Base-by-base conservation (phyloP, 2,888 invertebrate genomes). In the Lasioglossum oenotherae region DNA sequence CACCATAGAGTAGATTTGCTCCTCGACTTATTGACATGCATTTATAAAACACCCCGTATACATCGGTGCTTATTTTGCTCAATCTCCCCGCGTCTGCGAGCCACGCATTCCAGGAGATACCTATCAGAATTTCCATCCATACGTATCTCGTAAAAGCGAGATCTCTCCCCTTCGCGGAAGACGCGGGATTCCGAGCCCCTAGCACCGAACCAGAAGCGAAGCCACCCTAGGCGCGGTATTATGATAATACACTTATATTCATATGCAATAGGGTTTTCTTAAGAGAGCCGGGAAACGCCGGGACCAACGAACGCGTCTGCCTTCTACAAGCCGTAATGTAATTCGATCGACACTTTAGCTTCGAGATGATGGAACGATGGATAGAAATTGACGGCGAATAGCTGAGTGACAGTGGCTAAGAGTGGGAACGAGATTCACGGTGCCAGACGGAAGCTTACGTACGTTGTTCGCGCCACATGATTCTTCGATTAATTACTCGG, bases 191-290 rank as follows among this genome's bases (percentile, higher is more conserved):
- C 90, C 88, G 82, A 85, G 87, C 92, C 92, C 90, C 89, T 88
- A 64, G 88, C 87, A 90, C 64, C 82, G 85, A 91, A 88, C 87
- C 84, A 88, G 87, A 87, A 89, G 89, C 86, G 89, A 77, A 91
- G 89, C 91, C 91, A 88, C 89, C 89, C 92, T 85, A 89, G 81
- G 77, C 85, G 88, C 82, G 89, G 92, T 93, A 93, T 94, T 94
- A 94, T 94, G 93, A 93, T 94, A 94, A 94, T 94, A 92, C 92
- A 93, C 92, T 93, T 93, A 92, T 93, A 94, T 94, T 94, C 93
- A 93, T 94, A 93, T 92, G 92, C 92, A 92, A 90, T 90, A 87
- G 92, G 93, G 90, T 87, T 78, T 80, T 86, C 85, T 88, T 82
- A 60, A 77, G 81, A 84, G 78, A 60, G 69, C 41, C 57, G 71